Conservation (phyloP, 2,113 vertebrate species). For the Microtus richardsoni region DNA sequence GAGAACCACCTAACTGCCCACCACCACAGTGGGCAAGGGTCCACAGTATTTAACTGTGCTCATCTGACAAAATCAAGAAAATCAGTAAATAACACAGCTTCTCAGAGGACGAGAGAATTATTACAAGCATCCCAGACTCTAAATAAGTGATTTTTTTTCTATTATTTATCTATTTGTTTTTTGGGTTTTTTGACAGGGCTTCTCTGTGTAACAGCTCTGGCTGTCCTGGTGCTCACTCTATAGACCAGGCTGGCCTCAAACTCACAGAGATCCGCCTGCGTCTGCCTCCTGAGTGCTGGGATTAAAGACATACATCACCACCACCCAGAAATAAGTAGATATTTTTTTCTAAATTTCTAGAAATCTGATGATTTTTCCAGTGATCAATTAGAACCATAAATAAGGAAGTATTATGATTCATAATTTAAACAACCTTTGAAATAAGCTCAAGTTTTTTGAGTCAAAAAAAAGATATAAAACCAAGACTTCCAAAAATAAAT, state of each 20-base stretch:
- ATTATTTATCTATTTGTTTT: not conserved
- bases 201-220: not conserved
- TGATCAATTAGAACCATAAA: constrained; percentile 52
- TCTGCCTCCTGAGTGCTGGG: not conserved
- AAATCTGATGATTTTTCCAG: constrained; percentile 27
- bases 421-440: constrained; percentile 19
- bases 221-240: not conserved
- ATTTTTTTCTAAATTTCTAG: constrained; percentile 37
- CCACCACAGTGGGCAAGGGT: not conserved
- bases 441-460: constrained; percentile 38
- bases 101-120: not conserved
- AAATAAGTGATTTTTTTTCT: constrained; percentile 11
- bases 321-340: not conserved
- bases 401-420: not conserved
- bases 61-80: constrained; percentile 33
- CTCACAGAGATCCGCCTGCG: not conserved
- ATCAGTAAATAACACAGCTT: not conserved
- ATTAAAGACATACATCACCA: not conserved
- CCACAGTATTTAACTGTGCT: not conserved
- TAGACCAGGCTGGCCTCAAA: not conserved
- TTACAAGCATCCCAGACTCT: constrained; percentile 7
- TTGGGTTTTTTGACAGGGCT: not conserved
- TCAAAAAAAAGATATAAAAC: constrained; percentile 27
- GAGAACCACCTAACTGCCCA: not conserved
- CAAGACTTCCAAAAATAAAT: constrained; percentile 5